phyloP scores from a whole-genome alignment of 2,888 invertebrate genomes.

The Harpalus rubripes region DNA sequence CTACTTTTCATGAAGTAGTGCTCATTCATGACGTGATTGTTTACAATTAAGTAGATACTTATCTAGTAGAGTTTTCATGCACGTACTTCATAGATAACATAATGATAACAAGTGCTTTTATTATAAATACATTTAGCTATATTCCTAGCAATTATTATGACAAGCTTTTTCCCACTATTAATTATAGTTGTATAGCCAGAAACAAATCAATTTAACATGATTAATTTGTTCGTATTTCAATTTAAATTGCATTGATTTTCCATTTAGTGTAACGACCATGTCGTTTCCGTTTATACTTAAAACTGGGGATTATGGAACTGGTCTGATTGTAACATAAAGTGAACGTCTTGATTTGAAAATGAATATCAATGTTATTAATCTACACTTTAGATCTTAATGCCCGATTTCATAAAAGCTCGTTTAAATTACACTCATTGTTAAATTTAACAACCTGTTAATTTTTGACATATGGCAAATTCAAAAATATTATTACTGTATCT shows the following conservation, averaged over 20 bases:
- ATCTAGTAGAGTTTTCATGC: not conserved
- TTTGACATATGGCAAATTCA: too few relatives aligned
- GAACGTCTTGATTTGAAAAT: too few relatives aligned
- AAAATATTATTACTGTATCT: too few relatives aligned
- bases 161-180: not conserved
- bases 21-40: not conserved
- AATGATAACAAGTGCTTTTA: not conserved
- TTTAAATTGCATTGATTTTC: not conserved
- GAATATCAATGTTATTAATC: too few relatives aligned
- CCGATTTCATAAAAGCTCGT: too few relatives aligned
- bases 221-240: not conserved
- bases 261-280: not conserved
- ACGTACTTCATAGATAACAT: not conserved
- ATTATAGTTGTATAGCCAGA: not conserved
- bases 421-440: too few relatives aligned
- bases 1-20: not conserved
- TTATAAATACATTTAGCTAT: not conserved
- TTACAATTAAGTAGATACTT: slow-evolving; percentile 7
- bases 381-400: too few relatives aligned
- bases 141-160: not conserved
- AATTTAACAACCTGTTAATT: too few relatives aligned
- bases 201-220: not conserved
- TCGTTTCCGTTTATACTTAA: too few relatives aligned
- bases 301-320: too few relatives aligned
- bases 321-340: too few relatives aligned